Evolutionary conservation across 2,797 vertebrate genomes (phyloP), one percentile per base, ranked within the genome.

Genomic region (Sphaeramia orbicularis): DNA sequence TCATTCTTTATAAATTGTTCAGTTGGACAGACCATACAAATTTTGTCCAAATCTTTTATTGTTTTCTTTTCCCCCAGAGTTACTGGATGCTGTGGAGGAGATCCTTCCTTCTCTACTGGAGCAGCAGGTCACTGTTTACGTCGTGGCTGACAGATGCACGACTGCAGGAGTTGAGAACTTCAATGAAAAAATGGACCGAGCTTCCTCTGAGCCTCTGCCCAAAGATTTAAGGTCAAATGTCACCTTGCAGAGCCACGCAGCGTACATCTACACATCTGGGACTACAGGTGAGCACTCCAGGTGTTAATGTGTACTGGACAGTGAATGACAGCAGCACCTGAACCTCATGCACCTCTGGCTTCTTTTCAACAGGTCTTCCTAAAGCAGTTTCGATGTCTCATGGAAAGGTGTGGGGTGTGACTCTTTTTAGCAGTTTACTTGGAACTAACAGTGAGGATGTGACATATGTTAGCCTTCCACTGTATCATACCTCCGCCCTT

Each of bases 211-310:
- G 15, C 84, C 93, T 2, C 58, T 90, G 15, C 83, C 94, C 0
- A 79, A 81, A 40, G 90, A 93, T 0, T 84, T 94, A 70, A 91
- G 94, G 62, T 90, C 93, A 4, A 83, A 90, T 57, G 6, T 94
- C 40, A 94, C 86, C 7, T 58, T 88, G 38, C 52, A 64, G 64
- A 92, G 81, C 51, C 88, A 94, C 19, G 94, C 92, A 4, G 16
- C 90, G 44, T 96, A 95, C 67, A 95, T 97, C 42, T 97, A 95
- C 84, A 97, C 96, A 19, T 97, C 96, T n/a, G 96, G 96, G 47
- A 97, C 96, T 38, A 97, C 96, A 92, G 96, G 96, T 97, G 86
- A 78, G 10, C 11, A 1, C 32, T 48, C 30, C 16, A 21, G 35
- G 5, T 18, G 36, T 35, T 7, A 4, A 48, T 24, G 10, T 52